Conservation (phyloP, 2,113 vertebrate species). For the Pterocles gutturalis region DNA sequence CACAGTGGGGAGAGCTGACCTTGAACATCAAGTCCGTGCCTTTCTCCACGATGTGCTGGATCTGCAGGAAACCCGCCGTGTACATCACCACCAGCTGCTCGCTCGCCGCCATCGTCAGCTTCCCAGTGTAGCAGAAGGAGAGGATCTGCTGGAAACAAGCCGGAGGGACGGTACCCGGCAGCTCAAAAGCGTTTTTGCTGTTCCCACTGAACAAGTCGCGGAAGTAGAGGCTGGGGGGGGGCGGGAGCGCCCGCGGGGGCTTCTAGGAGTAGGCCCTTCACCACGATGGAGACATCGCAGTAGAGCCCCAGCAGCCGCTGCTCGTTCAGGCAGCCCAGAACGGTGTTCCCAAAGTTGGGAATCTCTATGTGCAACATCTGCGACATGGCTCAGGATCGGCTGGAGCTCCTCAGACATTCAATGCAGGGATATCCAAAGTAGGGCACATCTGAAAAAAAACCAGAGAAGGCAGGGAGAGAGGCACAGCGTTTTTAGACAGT, state of each 20-base stretch:
- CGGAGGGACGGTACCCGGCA: conserved; percentile 93
- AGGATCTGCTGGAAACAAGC: conserved; percentile 99
- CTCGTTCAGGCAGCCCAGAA: conserved; percentile 95
- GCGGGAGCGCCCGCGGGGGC: conserved; percentile 94
- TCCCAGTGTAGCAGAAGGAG: conserved; percentile 97
- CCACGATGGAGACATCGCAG: conserved; percentile 98
- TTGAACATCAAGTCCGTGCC: conserved; percentile 98
- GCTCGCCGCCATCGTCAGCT: conserved; percentile 97
- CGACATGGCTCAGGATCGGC: conserved; percentile 84
- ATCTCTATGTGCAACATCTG: conserved; percentile 99
- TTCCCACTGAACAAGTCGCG: conserved; percentile 96
- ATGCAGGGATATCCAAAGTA: conserved; percentile 69
- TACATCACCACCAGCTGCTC: conserved; percentile 99
- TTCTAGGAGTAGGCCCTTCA: too few relatives aligned
- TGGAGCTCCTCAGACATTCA: conserved; percentile 78
- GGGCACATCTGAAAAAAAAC: conserved; percentile 84
- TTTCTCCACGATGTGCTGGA: conserved; percentile 97
- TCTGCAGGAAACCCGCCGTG: conserved; percentile 98
- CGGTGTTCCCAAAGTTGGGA: conserved; percentile 97
- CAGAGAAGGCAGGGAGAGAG: conserved; percentile 8
- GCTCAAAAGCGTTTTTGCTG: conserved; percentile 94
- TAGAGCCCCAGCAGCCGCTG: conserved; percentile 95
- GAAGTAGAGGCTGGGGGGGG: conserved; percentile 97
- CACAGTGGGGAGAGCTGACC: conserved; percentile 97
- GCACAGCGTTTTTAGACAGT: neutral